These are phyloP conservation scores for Gymnorhina tibicen DNA, from an alignment of 2,113 vertebrate genomes.

Conservation along the genomic window DNA sequence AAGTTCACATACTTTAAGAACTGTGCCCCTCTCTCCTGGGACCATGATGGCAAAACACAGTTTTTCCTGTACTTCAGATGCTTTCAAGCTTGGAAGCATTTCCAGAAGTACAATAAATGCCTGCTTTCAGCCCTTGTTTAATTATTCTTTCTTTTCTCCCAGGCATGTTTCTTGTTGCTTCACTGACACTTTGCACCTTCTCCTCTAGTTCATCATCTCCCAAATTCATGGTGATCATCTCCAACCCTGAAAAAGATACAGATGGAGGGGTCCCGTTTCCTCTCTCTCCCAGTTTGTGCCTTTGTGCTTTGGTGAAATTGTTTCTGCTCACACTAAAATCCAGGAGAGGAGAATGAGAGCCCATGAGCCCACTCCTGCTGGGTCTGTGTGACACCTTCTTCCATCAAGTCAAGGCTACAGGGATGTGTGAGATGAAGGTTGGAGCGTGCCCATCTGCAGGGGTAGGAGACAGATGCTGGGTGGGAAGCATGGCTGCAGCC, in stretches of 20 bases:
- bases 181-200: neutral
- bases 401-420: neutral
- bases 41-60: neutral
- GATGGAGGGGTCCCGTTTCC: neutral
- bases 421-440: neutral
- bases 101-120: neutral
- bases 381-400: neutral
- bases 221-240: neutral
- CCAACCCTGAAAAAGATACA: neutral
- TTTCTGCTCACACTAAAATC: neutral
- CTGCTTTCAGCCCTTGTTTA: neutral
- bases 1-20: neutral
- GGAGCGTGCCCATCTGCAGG: neutral
- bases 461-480: constrained; percentile 16
- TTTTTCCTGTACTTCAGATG: neutral
- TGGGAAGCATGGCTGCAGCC: neutral
- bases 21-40: neutral
- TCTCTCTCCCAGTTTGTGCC: neutral
- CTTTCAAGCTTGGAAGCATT: neutral
- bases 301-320: neutral
- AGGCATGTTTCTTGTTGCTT: neutral
- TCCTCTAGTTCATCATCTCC: neutral
- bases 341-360: neutral
- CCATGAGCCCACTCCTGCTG: neutral
- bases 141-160: neutral